These are phyloP conservation scores for Acanthis flammea DNA, from an alignment of 2,797 vertebrate species.

Conservation along the genomic window DNA sequence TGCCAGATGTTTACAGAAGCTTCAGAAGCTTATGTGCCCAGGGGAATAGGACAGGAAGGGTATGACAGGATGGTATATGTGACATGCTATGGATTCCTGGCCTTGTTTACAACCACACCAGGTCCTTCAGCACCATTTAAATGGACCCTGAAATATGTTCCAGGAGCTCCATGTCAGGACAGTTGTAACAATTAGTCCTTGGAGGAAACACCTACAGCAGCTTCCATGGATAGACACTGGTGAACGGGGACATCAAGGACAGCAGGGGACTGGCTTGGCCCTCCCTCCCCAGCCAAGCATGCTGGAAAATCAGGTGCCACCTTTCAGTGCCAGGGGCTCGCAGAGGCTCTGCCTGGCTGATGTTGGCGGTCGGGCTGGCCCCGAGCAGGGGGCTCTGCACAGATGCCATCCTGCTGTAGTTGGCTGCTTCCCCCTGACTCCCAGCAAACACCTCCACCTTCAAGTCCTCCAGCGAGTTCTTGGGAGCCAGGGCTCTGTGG, in stretches of 20 bases:
- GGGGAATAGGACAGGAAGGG: neutral
- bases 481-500: neutral
- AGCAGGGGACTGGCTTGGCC: neutral
- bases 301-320: constrained; percentile 58
- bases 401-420: constrained; percentile 51
- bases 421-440: constrained; percentile 50
- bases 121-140: neutral
- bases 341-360: constrained; percentile 76
- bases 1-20: neutral
- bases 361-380: constrained; percentile 44
- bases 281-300: neutral
- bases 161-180: neutral
- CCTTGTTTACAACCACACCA: neutral
- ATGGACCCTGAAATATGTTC: neutral
- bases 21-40: neutral
- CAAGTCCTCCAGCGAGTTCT: constrained; percentile 61
- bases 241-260: neutral
- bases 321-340: constrained; percentile 81
- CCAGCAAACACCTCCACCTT: constrained; percentile 44
- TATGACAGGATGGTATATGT: neutral
- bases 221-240: neutral
- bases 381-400: constrained; percentile 35
- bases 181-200: neutral
- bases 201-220: neutral
- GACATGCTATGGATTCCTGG: neutral